These are phyloP conservation scores for Heliangelus exortis DNA, from an alignment of 2,797 vertebrate species.

Conservation along the genomic window DNA sequence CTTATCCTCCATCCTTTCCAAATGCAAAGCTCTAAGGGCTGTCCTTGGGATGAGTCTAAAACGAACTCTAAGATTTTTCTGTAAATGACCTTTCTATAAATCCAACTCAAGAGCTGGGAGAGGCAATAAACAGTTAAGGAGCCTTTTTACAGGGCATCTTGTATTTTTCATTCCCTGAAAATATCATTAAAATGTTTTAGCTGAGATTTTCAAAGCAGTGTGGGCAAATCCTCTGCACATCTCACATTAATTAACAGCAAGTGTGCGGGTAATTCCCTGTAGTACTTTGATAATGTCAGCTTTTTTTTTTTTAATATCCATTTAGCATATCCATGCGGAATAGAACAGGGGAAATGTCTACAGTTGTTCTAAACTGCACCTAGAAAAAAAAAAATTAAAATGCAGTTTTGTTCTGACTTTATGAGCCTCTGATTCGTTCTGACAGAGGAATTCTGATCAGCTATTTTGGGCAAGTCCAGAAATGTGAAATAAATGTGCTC, in stretches of 20 bases:
- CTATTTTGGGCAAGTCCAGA: not conserved
- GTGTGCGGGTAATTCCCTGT: slow-evolving; percentile 55
- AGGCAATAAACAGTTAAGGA: not conserved
- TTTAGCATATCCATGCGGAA: not conserved
- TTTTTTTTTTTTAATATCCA: not conserved
- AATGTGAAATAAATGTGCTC: not conserved
- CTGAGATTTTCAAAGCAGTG: slow-evolving; percentile 46
- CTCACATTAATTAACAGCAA: slow-evolving; percentile 70
- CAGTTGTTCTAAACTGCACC: not conserved
- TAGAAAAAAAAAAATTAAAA: not conserved
- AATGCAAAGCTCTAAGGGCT: not conserved
- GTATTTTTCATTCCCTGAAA: not conserved
- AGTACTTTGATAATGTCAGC: slow-evolving; percentile 64
- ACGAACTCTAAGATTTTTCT: not conserved
- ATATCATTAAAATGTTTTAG: slow-evolving; percentile 42
- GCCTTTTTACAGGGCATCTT: not conserved
- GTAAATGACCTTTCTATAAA: not conserved
- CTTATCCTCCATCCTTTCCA: not conserved
- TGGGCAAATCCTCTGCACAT: slow-evolving; percentile 62
- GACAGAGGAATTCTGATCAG: not conserved
- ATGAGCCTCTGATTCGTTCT: not conserved
- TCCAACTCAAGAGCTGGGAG: not conserved
- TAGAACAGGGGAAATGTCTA: not conserved
- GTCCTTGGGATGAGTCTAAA: not conserved
- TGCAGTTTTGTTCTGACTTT: not conserved